Evolutionary conservation across 92 coral and sea anemone genomes (phyloP), one percentile per base, ranked within the genome.

Genomic region (Palythoa caribaeorum): DNA sequence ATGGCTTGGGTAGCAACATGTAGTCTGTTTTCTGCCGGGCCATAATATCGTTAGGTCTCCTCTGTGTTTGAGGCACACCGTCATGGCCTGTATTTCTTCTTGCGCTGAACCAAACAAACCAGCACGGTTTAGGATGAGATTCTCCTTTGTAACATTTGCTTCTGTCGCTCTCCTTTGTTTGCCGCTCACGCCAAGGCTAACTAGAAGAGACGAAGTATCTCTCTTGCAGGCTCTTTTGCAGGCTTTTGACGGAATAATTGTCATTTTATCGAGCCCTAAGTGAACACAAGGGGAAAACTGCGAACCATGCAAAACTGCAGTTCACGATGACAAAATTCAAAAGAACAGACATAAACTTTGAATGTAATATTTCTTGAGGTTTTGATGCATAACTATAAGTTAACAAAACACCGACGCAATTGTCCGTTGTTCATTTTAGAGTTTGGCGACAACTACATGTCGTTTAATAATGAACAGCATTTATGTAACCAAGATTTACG

Each of bases 1-100:
- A 59, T 90, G 93, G 55, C 48, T 6, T 16, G 93, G 93, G 66
- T 87, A 78, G 78, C 54, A 14, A 66, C 93, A 90, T 1, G 88
- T 36, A 28, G 36, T 70, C 5, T 86, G 60, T 69, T 90, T 90
- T 5, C 91, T 66, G 10, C 91, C 91, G 60, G 90, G 84, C 93
- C 93, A 90, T 54, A 85, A 60, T 8, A 79, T 39, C 2, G 93
- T 72, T 6, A 90, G 55, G 16, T 86, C 90, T 19, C 38, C 73
- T 44, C 88, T 51, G 70, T 89, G 92, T 20, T 83, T 89, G 2
- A 88, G 88, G 50, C 88, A 89, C 12, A 89, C 51, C 6, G 88
- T 89, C 92, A 83, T 75, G 1, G 36, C 2, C 47, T 21, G 17
- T 8, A 73, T 36, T 36, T 10, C 36, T 0, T 73, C 35, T 13